These are phyloP conservation scores for Pyrrhosoma nymphula DNA, from an alignment of 2,888 invertebrate genomes.

Conservation along the genomic window DNA sequence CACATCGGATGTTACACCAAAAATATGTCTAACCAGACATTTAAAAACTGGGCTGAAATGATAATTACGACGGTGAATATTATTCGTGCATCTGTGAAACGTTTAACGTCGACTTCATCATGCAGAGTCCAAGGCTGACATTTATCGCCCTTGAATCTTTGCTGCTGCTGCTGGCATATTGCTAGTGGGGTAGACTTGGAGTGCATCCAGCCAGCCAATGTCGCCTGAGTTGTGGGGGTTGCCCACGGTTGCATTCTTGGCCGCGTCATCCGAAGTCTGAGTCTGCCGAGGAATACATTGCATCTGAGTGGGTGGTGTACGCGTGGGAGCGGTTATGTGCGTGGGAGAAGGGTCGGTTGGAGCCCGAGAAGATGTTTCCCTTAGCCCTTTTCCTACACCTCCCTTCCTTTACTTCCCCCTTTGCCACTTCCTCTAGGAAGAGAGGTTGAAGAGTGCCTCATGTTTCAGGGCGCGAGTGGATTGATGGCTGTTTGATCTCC, in stretches of 20 bases:
- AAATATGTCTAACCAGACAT: too few species aligned
- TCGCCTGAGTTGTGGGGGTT: background rate
- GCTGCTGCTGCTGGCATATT: too few species aligned
- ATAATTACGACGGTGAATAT: too few species aligned
- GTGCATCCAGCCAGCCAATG: background rate
- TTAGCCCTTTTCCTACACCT: background rate
- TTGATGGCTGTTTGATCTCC: conserved; percentile 60
- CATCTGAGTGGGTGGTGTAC: too few species aligned
- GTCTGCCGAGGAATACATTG: too few species aligned
- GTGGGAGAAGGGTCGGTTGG: background rate
- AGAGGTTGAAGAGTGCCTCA: background rate
- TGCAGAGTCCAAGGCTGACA: background rate
- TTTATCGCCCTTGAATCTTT: background rate
- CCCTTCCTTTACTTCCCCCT: background rate
- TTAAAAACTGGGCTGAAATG: too few species aligned
- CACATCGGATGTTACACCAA: too few species aligned
- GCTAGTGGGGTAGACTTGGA: background rate
- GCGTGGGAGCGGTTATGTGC: background rate
- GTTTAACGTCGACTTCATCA: background rate
- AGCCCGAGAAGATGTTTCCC: background rate
- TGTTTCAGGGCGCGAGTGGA: conserved; percentile 12
- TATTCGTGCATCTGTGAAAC: too few species aligned
- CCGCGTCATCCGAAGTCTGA: too few species aligned
- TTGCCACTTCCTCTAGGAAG: background rate
- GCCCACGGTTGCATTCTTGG: too few species aligned